Conservation (phyloP, 2,113 vertebrate species). For the Pelmatolapia mariae region DNA sequence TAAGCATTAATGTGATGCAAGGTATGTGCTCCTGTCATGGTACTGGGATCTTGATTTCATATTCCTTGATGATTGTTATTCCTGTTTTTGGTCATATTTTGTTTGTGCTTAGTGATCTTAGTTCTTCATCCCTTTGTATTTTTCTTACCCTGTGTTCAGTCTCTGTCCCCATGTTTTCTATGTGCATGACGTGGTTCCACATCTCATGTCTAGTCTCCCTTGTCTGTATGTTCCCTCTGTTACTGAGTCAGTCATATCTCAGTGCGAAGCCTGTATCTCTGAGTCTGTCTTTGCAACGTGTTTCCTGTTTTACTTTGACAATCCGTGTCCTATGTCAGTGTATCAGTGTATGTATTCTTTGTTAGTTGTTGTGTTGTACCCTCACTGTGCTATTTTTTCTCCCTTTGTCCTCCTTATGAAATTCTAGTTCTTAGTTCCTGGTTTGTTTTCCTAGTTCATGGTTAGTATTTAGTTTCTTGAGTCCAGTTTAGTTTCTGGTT, state of each 20-base stretch:
- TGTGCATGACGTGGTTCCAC: neutral
- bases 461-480: neutral
- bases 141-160: neutral
- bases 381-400: fast-evolving
- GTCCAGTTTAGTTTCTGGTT: neutral
- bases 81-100: neutral
- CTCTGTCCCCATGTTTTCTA: neutral
- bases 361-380: fast-evolving
- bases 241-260: neutral
- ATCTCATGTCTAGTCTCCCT: neutral
- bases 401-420: fast-evolving
- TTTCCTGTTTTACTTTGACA: neutral
- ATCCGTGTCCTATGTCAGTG: neutral
- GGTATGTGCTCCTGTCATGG: neutral
- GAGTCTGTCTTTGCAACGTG: neutral
- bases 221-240: neutral
- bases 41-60: neutral
- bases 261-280: neutral
- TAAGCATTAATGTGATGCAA: neutral
- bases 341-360: neutral
- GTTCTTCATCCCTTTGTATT: neutral
- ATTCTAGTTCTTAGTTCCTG: neutral
- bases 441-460: neutral
- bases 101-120: neutral
- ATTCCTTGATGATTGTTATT: neutral